Evolutionary conservation across 2,113 vertebrate species (phyloP).

Genomic region (Forbesichthys papilliferus): DNA sequence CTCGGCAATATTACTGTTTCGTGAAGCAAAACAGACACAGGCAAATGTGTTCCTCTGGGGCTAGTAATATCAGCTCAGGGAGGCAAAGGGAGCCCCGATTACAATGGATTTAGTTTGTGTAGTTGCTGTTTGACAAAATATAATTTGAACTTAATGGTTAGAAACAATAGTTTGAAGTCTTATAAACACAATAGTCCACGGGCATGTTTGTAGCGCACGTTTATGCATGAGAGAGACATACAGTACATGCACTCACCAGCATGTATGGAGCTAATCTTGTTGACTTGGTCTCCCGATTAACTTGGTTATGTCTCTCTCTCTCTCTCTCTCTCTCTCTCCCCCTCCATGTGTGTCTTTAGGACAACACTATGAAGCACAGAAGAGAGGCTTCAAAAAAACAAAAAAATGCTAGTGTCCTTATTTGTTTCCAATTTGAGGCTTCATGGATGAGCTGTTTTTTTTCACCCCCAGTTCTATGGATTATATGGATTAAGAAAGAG

Average conservation of each 20-base stretch:
- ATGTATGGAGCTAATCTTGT: too few relatives aligned
- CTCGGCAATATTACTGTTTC: constrained; percentile 44
- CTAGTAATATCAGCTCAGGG: constrained; percentile 19
- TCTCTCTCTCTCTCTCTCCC: constrained; percentile 14
- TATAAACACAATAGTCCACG: constrained; percentile 20
- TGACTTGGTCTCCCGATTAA: too few relatives aligned
- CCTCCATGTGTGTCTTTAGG: constrained; percentile 9
- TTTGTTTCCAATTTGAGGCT: constrained; percentile 50
- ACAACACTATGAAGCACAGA: constrained; percentile 28
- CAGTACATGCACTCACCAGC: too few relatives aligned
- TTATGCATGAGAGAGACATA: too few relatives aligned
- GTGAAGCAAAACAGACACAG: constrained; percentile 15
- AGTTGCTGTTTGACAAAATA: constrained; percentile 1
- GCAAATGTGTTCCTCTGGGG: constrained; percentile 29
- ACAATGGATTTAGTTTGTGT: constrained; percentile 21
- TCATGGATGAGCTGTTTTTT: constrained; percentile 43
- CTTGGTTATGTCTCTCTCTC: not conserved
- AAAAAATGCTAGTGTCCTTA: constrained; percentile 26
- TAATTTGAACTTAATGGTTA: constrained; percentile 9
- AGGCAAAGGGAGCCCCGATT: constrained; percentile 22
- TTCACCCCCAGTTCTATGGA: constrained; percentile 33
- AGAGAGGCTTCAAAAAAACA: not conserved
- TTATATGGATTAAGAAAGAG: constrained; percentile 53
- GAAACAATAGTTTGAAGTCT: not conserved
- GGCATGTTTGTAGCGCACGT: too few relatives aligned